A percentile compares a stretch with the other conserved stretches of the same genome.
phyloP scores from a whole-genome alignment of 2,888 invertebrate genomes.

The Drosophila peninsularis region DNA sequence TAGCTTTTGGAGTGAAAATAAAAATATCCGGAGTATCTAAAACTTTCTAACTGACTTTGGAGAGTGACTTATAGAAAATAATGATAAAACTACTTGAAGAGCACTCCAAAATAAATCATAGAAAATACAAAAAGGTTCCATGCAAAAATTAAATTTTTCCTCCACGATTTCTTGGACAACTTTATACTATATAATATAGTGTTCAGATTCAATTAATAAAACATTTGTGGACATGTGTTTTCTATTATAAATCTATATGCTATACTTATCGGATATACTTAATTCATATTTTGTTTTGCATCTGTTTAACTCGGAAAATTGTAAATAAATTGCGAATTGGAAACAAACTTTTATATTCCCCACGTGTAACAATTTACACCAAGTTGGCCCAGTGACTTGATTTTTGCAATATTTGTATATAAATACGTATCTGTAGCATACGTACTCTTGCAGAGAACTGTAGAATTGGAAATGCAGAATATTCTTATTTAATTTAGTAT shows the following conservation, averaged over 20 bases:
- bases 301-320: neutral
- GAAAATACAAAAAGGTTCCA: too few species aligned
- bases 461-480: neutral
- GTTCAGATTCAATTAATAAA: neutral
- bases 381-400: neutral
- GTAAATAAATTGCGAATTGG: neutral
- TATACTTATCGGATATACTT: neutral
- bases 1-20: neutral
- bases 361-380: too few species aligned
- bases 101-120: too few species aligned
- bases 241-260: neutral
- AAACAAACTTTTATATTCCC: neutral
- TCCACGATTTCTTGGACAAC: too few species aligned
- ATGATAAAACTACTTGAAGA: neutral
- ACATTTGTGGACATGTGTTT: slow-evolving; percentile 4
- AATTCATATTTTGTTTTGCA: neutral
- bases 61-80: neutral
- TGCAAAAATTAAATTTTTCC: too few species aligned
- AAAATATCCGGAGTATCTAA: neutral
- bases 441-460: too few species aligned
- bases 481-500: neutral
- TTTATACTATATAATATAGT: neutral
- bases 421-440: neutral
- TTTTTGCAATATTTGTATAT: neutral
- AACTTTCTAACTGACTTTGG: neutral